Evolutionary conservation across 2,113 vertebrate species (phyloP).

Genomic region (Hippocampus comes): DNA sequence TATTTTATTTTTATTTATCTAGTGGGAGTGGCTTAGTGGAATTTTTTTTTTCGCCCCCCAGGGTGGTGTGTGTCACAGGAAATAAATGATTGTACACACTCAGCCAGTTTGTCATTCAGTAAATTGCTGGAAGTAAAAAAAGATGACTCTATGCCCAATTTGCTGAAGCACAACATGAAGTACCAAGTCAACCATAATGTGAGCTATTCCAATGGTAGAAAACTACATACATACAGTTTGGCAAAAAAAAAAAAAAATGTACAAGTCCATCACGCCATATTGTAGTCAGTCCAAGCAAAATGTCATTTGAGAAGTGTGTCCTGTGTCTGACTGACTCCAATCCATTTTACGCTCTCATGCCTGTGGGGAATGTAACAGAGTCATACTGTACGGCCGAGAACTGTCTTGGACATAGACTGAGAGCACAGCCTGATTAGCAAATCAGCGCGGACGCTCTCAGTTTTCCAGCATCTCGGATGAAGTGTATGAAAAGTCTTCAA

Average conservation of each 20-base stretch:
- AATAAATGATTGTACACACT: constrained; percentile 48
- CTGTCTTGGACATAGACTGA: constrained; percentile 15
- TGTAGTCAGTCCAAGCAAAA: not conserved
- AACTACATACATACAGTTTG: not conserved
- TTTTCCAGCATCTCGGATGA: constrained; percentile 75
- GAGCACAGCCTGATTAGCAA: not conserved
- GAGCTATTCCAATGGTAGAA: constrained; percentile 9
- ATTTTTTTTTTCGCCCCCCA: not conserved
- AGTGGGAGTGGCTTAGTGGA: not conserved
- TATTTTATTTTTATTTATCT: not conserved
- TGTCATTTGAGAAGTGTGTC: not conserved
- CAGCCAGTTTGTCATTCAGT: constrained; percentile 26
- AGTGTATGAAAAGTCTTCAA: constrained; percentile 91
- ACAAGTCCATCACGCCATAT: not conserved
- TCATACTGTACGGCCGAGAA: constrained; percentile 11
- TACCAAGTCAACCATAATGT: not conserved
- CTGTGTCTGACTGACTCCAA: constrained; percentile 4
- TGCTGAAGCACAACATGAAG: not conserved
- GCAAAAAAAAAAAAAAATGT: not conserved
- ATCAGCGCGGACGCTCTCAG: constrained; percentile 12
- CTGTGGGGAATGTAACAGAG: constrained; percentile 38
- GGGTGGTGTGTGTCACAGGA: constrained; percentile 18
- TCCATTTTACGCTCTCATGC: constrained; percentile 11
- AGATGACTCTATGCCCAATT: not conserved
- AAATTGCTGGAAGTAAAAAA: constrained; percentile 19